Evolutionary conservation across 1,140 invertebrate species (phyloP).

Genomic region (Acromyrmex heyeri): DNA sequence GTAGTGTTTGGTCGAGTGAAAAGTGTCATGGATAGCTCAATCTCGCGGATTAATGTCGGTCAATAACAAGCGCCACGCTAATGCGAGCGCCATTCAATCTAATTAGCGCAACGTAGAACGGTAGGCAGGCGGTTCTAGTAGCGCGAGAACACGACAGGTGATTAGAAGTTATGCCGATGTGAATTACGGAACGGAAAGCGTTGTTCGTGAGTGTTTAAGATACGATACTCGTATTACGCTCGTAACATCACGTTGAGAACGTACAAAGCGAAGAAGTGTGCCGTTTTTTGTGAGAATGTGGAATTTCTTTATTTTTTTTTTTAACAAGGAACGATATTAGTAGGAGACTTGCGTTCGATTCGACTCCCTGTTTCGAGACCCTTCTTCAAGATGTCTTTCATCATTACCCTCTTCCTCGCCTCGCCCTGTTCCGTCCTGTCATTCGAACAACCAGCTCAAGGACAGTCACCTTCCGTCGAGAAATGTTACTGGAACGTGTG

Average conservation of each 20-base stretch:
- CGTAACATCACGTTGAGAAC: neutral
- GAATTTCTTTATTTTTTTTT: constrained; percentile 23
- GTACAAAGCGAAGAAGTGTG: neutral
- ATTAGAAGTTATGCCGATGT: constrained; percentile 52
- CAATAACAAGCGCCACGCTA: constrained; percentile 55
- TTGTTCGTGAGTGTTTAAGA: constrained; percentile 5
- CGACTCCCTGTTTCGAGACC: constrained; percentile 49
- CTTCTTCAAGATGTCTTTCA: constrained; percentile 51
- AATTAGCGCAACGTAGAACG: constrained; percentile 37
- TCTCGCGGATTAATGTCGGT: constrained; percentile 66
- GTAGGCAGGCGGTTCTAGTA: constrained; percentile 7
- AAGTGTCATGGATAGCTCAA: constrained; percentile 73
- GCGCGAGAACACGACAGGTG: constrained; percentile 46
- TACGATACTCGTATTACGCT: constrained; percentile 21
- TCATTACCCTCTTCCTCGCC: constrained; percentile 56
- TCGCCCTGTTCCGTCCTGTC: constrained; percentile 52
- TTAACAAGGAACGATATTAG: constrained; percentile 37
- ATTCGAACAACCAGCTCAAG: constrained; percentile 73
- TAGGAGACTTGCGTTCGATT: constrained; percentile 32
- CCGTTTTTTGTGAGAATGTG: neutral
- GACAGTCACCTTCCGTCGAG: constrained; percentile 64
- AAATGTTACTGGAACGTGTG: constrained; percentile 67
- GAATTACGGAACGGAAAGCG: constrained; percentile 27
- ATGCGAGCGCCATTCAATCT: constrained; percentile 66
- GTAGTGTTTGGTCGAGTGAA: constrained; percentile 55